Evolutionary conservation across 2,888 invertebrate genomes (phyloP), one percentile per base, ranked within the genome.

Genomic region (Cantharis rustica): DNA sequence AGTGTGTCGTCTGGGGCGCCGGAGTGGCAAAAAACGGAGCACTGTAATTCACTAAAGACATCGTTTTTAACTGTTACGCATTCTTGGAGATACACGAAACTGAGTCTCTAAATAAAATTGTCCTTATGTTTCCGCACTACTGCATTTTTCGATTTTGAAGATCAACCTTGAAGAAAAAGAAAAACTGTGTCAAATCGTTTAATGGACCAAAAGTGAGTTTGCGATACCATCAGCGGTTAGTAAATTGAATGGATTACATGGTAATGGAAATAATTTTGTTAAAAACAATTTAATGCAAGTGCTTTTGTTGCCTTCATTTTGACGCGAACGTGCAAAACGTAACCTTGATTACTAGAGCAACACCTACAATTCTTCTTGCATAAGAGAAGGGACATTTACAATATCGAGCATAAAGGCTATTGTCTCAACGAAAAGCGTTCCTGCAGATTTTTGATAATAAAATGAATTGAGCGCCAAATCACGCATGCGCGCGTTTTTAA

Each of bases 21-120:
- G 86, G 85, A 20, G 86, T 85, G 13, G 85, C 85, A 78, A 85
- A 78, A 76, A 84, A 87, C 4, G 88, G 87, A 76, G 84, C 81
- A 73, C 84, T 85, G 81, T 82, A 88, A 79, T 88, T 88, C 69
- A 87, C 80, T 62, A 88, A 80, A 62, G 88, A 85, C 88, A 88
- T 88, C 16, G 61, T 77, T 72, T 27, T 10, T 11, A 47, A 16
- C 27, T 66, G 27, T 69, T 73, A 64, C 72, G 71, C 75, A 75
- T 75, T 66, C 68, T 75, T 62, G 66, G 17, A 16, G 15, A 64
- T 15, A 17, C 17, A 20, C 17, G 62, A n/a, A 23, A 20, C 64
- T 66, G 17, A 47, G 64, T 66, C 20, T 66, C n/a, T 66, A 66
- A 20, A 20, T 23, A 66, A 20, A 64, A 66, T 13, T 2, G 47